Evolutionary conservation across 2,888 invertebrate genomes (phyloP), one percentile per base, ranked within the genome.

Genomic region (Helobdella robusta): DNA sequence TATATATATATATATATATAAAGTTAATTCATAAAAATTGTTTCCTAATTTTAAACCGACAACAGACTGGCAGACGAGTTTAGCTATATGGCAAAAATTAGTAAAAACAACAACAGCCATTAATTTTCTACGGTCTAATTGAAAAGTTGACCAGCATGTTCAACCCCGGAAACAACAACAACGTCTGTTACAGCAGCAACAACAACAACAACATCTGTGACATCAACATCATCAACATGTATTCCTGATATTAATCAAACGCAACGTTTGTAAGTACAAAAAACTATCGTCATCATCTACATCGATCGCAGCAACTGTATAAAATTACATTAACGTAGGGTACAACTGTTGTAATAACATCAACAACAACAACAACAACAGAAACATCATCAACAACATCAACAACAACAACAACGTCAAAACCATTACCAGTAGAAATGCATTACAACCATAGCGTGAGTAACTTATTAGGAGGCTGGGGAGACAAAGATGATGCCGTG

Each of bases 311-410:
- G n/a, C n/a, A n/a, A n/a, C n/a, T n/a, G n/a, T n/a, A n/a, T n/a
- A n/a, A n/a, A n/a, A n/a, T n/a, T n/a, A n/a, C n/a, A n/a, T n/a
- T n/a, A n/a, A n/a, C n/a, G n/a, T n/a, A n/a, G n/a, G n/a, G n/a
- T n/a, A n/a, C n/a, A n/a, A n/a, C n/a, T n/a, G n/a, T n/a, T n/a
- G n/a, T n/a, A 40, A 40, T 18, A 40, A 40, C 40, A 40, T 8
- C 40, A 40, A 40, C 40, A 40, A 40, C 40, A 40, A 40, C 40
- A 40, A 40, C 40, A 40, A 40, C 40, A 40, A 40, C 40, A 40
- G 40, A 8, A 40, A 40, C 40, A 40, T 15, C 40, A 40, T 15
- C 40, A 40, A 30, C 30, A 8, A 59, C 23, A 36, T 23, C 25
- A 8, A 59, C 23, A 36, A 5, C 25, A 1, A 36, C 40, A 40